A percentile compares a stretch with the other conserved stretches of the same genome.
phyloP scores from a whole-genome alignment of 2,888 invertebrate genomes.

The Cantharis nigra region DNA sequence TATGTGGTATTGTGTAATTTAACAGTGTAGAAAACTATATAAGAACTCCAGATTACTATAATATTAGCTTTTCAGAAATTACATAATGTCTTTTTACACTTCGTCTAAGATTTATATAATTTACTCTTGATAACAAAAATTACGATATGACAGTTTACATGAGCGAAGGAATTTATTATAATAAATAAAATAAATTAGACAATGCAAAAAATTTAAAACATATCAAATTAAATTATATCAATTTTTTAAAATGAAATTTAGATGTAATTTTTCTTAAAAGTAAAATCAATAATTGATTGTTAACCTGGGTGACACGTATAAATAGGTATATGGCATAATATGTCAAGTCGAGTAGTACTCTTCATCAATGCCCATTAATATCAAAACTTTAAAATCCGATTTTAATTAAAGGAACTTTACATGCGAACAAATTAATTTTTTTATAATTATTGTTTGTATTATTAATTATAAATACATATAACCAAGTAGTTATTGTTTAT shows the following conservation, averaged over 20 bases:
- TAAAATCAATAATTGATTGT: constrained; percentile 1
- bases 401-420: background rate
- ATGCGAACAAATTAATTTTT: background rate
- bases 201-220: background rate
- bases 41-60: too few species aligned
- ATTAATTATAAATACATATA: background rate
- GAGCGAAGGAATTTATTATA: too few species aligned
- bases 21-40: too few species aligned
- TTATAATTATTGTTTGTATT: background rate
- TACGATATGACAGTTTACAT: too few species aligned
- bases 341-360: background rate
- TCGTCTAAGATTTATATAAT: too few species aligned
- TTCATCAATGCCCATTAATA: background rate
- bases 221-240: too few species aligned
- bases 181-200: background rate
- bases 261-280: background rate
- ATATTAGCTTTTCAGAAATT: too few species aligned
- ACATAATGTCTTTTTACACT: too few species aligned
- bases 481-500: background rate
- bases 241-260: background rate
- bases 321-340: background rate
- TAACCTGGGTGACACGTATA: background rate
- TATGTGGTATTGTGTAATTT: too few species aligned
- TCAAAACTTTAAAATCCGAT: background rate
- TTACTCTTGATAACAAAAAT: too few species aligned